Evolutionary conservation across 2,797 vertebrate genomes (phyloP).

Genomic region (Sebastes iracundus): DNA sequence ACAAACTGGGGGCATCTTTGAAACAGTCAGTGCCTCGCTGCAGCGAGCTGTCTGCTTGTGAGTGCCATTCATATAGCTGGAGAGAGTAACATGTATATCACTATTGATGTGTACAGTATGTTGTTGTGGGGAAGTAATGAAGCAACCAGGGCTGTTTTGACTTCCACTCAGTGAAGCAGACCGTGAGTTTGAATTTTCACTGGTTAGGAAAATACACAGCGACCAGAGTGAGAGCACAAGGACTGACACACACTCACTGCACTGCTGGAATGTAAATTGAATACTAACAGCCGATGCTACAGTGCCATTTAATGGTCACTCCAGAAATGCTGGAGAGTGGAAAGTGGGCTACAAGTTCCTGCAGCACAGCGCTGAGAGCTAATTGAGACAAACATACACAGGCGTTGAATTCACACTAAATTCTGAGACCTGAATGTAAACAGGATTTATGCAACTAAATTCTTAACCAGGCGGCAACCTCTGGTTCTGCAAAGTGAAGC

Average conservation of each 20-base stretch:
- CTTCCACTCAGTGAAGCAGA: conserved; percentile 12
- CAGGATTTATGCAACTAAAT: background rate
- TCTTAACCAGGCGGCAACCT: background rate
- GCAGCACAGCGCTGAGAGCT: background rate
- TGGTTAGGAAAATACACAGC: conserved; percentile 27
- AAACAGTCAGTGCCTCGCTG: conserved; percentile 12
- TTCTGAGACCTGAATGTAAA: background rate
- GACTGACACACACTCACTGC: conserved; percentile 26
- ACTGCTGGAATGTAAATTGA: conserved; percentile 29
- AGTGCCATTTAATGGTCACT: conserved; percentile 12
- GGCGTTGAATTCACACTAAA: background rate
- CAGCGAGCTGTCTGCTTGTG: conserved; percentile 1
- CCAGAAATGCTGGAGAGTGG: conserved; percentile 10
- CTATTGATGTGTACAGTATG: background rate
- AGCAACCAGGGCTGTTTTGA: conserved; percentile 24
- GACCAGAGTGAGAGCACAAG: conserved; percentile 1
- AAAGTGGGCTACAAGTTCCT: background rate
- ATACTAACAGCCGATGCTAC: conserved; percentile 3
- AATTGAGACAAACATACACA: background rate
- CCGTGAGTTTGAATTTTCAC: background rate
- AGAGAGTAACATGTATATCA: background rate
- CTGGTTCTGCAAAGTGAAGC: background rate
- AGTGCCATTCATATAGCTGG: conserved; percentile 9
- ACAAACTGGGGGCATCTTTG: conserved; percentile 32
- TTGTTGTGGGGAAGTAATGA: conserved; percentile 21